phyloP scores from a whole-genome alignment of 1,140 invertebrate genomes.

The Rhopalosiphum maidis region DNA sequence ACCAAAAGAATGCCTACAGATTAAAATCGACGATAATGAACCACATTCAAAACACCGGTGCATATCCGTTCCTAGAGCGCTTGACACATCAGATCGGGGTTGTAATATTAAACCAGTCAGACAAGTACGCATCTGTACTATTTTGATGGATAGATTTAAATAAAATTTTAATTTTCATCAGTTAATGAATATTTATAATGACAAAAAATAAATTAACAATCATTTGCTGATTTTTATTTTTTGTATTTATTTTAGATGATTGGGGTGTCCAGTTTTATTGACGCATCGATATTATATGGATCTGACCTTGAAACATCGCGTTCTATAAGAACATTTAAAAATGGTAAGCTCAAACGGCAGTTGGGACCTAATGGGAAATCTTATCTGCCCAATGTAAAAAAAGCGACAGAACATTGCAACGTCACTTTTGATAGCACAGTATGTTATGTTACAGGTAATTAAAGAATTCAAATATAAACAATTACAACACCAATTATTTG shows the following conservation, averaged over 20 bases:
- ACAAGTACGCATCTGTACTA: not conserved
- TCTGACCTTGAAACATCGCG: not conserved
- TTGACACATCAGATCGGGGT: not conserved
- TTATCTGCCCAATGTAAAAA: not conserved
- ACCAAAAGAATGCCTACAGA: not conserved
- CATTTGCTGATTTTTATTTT: not conserved
- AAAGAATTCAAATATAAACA: too few species aligned
- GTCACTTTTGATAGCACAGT: not conserved
- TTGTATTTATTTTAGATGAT: not conserved
- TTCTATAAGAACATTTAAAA: not conserved
- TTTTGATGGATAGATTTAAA: not conserved
- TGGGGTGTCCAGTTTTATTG: not conserved
- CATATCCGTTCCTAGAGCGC: not conserved
- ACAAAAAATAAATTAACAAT: not conserved
- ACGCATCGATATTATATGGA: not conserved
- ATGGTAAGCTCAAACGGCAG: not conserved
- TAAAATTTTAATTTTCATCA: not conserved
- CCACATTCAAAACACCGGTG: not conserved
- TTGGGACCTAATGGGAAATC: not conserved
- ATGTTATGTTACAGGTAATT: constrained; percentile 16
- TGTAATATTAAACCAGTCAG: not conserved
- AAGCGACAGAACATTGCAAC: not conserved
- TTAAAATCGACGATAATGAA: not conserved
- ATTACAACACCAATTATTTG: too few species aligned
- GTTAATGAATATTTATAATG: not conserved